Evolutionary conservation across 2,113 vertebrate genomes (phyloP).

Genomic region (Anseranas semipalmata): DNA sequence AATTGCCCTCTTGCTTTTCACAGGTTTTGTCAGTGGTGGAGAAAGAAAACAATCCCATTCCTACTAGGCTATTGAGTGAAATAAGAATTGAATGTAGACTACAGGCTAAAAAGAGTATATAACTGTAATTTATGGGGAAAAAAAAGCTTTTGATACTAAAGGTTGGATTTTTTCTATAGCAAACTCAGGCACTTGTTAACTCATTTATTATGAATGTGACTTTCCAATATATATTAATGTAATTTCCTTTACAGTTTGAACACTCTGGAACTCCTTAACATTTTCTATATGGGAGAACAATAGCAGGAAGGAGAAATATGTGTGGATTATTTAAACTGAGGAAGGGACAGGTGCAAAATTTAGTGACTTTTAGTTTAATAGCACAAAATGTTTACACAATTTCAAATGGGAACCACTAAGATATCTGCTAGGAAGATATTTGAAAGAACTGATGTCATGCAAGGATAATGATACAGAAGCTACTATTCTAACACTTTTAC

Average conservation of each 20-base stretch:
- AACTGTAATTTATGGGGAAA: background rate
- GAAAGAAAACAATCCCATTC: background rate
- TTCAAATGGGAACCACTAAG: background rate
- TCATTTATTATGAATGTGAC: background rate
- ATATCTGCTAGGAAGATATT: background rate
- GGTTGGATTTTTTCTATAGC: background rate
- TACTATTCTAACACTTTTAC: background rate
- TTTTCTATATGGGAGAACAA: slow-evolving; percentile 38
- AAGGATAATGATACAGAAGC: background rate
- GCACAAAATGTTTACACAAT: slow-evolving; percentile 1
- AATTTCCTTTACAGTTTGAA: slow-evolving; percentile 15
- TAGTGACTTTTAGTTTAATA: slow-evolving; percentile 3
- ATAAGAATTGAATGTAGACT: background rate
- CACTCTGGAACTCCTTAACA: background rate
- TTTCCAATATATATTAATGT: slow-evolving; percentile 19
- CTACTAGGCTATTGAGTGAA: background rate
- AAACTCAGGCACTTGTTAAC: background rate
- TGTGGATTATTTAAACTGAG: slow-evolving; percentile 45
- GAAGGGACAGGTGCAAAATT: slow-evolving; percentile 52
- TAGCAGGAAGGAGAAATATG: slow-evolving; percentile 53
- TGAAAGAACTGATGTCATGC: background rate
- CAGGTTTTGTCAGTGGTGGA: background rate
- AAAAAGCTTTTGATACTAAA: background rate
- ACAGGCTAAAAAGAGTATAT: background rate
- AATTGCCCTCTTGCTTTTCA: background rate